Conservation (phyloP, 2,113 vertebrate genomes). For the Donacobius atricapilla region DNA sequence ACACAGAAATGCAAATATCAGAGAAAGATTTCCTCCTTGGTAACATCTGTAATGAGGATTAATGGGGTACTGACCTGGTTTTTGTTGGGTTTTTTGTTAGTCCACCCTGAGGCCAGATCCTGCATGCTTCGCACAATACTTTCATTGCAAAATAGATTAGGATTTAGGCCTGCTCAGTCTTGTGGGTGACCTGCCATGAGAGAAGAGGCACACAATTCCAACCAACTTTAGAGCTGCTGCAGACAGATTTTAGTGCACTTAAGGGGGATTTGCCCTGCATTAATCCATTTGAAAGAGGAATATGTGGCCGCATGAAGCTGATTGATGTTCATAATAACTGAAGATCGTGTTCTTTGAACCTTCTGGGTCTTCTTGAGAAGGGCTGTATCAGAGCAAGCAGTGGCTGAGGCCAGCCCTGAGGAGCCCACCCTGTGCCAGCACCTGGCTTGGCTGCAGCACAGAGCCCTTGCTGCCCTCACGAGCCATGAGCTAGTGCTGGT, state of each 20-base stretch:
- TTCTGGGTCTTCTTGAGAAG: not conserved
- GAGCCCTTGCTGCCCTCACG: not conserved
- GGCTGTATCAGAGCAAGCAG: not conserved
- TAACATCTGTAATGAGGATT: slow-evolving; percentile 33
- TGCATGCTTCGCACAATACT: not conserved
- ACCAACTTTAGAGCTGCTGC: not conserved
- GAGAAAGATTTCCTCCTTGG: not conserved
- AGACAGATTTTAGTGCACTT: not conserved
- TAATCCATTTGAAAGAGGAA: not conserved
- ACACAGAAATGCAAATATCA: slow-evolving; percentile 23
- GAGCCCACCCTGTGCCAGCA: not conserved
- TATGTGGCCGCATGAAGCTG: not conserved
- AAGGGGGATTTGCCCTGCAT: rapidly evolving
- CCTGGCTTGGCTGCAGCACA: not conserved
- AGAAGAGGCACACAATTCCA: not conserved
- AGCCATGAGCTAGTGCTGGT: not conserved
- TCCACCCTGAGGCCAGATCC: not conserved
- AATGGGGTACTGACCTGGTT: not conserved
- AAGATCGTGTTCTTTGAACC: not conserved
- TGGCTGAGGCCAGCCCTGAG: rapidly evolving
- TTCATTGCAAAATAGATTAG: not conserved
- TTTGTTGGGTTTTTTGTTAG: not conserved
- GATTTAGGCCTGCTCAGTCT: not conserved
- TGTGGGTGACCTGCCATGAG: not conserved
- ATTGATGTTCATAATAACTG: not conserved